Base-by-base conservation (phyloP, 2,113 vertebrate species). In the Caloenas nicobarica region DNA sequence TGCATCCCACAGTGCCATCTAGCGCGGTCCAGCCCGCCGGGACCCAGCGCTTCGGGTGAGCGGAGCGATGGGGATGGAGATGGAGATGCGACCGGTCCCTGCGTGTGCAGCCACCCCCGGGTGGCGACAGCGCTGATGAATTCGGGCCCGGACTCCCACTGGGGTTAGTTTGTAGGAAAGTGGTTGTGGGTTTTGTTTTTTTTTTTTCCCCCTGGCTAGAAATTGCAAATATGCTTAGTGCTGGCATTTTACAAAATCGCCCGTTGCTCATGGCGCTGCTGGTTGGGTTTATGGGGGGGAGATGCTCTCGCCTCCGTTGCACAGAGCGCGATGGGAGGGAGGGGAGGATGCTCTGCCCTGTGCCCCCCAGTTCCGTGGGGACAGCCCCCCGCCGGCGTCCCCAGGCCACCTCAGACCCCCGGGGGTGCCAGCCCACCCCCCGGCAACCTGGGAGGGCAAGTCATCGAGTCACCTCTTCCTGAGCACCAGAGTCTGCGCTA, bases 1-100 rank as follows among this genome's bases (percentile, higher is more conserved):
- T 15, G 80, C 62, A 54, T 95, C 88, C 96, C 96, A 98, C 96
- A 85, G 96, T 97, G 97, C 97, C 97, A 98, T 85, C 97, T 98
- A 98, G 97, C 77, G 97, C 91, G 58, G 71, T 44, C 68, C 86
- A 66, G 86, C 76, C 76, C 8, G 24, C 26, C 3, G 4, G 54
- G 56, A 33, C 9, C 33, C 44, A 4, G 74, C 22, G 2, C 13
- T 24, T 23, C 18, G 15, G 74, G n/a, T 26, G 3, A 40, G 57
- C 3, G 1, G 22, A 26, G 53, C 34, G 13, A 13, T 0, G 7
- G 53, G 53, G 44, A 12, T 15, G 13, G 87, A 61, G 44, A 12
- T 15, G 13, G 87, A 61, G 24, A 8, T 3, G 21, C 46, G 9
- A 46, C 29, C 6, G 62, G 38, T 23, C 51, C 7, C 0, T 2